Evolutionary conservation across 2,113 vertebrate species (phyloP).

Genomic region (Heptranchias perlo): DNA sequence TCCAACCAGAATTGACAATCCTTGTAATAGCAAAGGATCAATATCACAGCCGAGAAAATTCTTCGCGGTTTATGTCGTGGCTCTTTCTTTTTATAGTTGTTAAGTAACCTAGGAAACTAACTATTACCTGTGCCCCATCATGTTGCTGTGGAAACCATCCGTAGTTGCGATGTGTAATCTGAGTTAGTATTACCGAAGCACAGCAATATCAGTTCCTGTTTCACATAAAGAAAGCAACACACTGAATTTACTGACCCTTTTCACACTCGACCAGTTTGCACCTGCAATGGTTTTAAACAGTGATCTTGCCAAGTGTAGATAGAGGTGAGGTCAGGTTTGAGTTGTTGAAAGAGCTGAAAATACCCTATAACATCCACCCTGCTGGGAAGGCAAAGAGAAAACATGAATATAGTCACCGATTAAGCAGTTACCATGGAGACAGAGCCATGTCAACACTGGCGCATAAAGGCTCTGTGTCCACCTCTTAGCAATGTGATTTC

Average conservation of each 20-base stretch:
- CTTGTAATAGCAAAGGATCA: neutral
- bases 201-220: neutral
- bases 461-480: neutral
- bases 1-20: neutral
- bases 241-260: neutral
- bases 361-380: neutral
- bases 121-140: neutral
- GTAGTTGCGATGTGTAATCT: neutral
- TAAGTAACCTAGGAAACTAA: constrained; percentile 4
- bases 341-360: neutral
- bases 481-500: neutral
- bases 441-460: neutral
- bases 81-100: neutral
- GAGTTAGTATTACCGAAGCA: neutral
- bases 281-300: neutral
- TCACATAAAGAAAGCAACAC: neutral
- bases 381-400: neutral
- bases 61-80: neutral
- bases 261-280: neutral
- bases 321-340: neutral
- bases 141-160: neutral
- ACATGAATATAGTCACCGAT: neutral
- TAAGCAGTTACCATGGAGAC: neutral
- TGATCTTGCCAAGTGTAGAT: neutral
- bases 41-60: neutral